Base-by-base conservation (phyloP, 2,797 vertebrate species). In the Pipistrellus kuhlii region DNA sequence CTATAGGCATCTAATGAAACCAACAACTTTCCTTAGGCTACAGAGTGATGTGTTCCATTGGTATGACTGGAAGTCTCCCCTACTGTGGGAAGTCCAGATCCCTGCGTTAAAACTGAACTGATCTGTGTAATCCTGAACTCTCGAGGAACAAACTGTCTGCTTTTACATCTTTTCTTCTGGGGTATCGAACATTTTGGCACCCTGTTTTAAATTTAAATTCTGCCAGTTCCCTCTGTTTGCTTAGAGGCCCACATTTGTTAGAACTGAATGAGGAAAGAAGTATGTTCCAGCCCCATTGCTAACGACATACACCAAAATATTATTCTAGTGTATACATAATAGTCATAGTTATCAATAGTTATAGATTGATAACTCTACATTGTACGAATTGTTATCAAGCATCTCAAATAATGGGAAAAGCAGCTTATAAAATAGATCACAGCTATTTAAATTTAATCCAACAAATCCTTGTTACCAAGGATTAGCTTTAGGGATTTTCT, bases 181-280 rank as follows among this genome's bases (percentile, higher is more conserved):
- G 21, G 12, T 8, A 18, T 64, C 78, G 27, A 84, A 85, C 92
- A 80, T 84, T 94, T 66, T 78, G 15, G 15, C 30, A 35, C 62
- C 32, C 14, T n/a, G 1, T 64, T 88, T 41, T 80, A 88, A 88
- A 7, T 90, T 83, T 94, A 35, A 94, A 81, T 41, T 76, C 84
- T 91, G 44, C 51, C n/a, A 68, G 18, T 66, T 94, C 38, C 72
- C 12, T 91, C 46, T 71, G 78, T 94, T 72, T 38, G 18, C 66
- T 66, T 48, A 55, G 48, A 91, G 44, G 48, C 44, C 82, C 51
- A 64, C 53, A 30, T 91, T 66, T 55, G 9, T 85, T 95, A 85
- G 76, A 89, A 51, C 27, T 71, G 81, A 91, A 77, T 25, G 88
- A 85, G 85, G 30, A 82, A 92, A 41, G 30, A 84, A 81, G 68